Evolutionary conservation across 2,113 vertebrate genomes (phyloP).

Genomic region (Nematolebias whitei): DNA sequence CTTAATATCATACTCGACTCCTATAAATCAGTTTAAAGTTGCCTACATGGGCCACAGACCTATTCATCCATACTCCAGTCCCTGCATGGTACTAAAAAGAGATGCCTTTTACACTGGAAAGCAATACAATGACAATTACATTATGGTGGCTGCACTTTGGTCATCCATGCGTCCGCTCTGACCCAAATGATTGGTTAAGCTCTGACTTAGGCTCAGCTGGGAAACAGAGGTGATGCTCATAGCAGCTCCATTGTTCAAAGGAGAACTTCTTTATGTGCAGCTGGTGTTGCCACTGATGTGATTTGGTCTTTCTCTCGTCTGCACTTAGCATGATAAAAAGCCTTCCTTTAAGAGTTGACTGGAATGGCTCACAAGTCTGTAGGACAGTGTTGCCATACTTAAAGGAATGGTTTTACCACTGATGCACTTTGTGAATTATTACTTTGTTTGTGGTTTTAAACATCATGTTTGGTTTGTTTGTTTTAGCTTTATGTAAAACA

Average conservation of each 20-base stretch:
- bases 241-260: conserved; percentile 68
- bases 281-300: conserved; percentile 76
- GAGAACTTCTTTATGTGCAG: conserved; percentile 76
- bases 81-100: conserved; percentile 72
- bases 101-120: conserved; percentile 76
- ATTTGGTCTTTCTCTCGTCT: conserved; percentile 71
- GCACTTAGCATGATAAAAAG: conserved; percentile 73
- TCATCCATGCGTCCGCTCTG: conserved; percentile 74
- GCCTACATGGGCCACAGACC: conserved; percentile 64
- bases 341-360: conserved; percentile 44
- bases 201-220: conserved; percentile 72
- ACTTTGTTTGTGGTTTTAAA: conserved; percentile 19
- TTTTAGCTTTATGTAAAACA: too few relatives aligned
- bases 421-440: conserved; percentile 12
- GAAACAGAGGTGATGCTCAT: conserved; percentile 70
- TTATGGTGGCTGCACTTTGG: conserved; percentile 79
- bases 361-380: conserved; percentile 41
- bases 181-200: conserved; percentile 74
- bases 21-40: conserved; percentile 80
- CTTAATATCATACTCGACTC: conserved; percentile 75
- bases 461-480: not conserved
- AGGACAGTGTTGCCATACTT: conserved; percentile 25
- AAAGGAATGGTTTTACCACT: not conserved
- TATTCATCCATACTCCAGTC: conserved; percentile 75
- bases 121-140: conserved; percentile 84